phyloP scores from a whole-genome alignment of 2,113 vertebrate species.

The Rattus norvegicus region GRCr8 NC_086020.1:26400501-26401000 shows the following conservation, averaged over 20 bases:
- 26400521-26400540: neutral
- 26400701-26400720: neutral
- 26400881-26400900: neutral
- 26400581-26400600: neutral
- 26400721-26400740: neutral
- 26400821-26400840: neutral
- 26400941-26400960: too few species aligned
- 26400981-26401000: neutral
- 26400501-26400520: neutral
- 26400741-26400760: neutral
- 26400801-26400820: neutral
- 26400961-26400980: neutral
- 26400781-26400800: neutral
- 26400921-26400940: neutral
- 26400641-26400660: neutral
- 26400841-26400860: neutral
- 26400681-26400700: neutral
- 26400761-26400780: neutral
- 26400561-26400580: neutral
- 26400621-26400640: neutral
- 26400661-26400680: neutral
- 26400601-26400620: neutral
- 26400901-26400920: neutral
- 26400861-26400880: too few species aligned
- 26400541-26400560: constrained; percentile 5